Conservation (phyloP, 2,113 vertebrate species). For the Butorides virescens region DNA sequence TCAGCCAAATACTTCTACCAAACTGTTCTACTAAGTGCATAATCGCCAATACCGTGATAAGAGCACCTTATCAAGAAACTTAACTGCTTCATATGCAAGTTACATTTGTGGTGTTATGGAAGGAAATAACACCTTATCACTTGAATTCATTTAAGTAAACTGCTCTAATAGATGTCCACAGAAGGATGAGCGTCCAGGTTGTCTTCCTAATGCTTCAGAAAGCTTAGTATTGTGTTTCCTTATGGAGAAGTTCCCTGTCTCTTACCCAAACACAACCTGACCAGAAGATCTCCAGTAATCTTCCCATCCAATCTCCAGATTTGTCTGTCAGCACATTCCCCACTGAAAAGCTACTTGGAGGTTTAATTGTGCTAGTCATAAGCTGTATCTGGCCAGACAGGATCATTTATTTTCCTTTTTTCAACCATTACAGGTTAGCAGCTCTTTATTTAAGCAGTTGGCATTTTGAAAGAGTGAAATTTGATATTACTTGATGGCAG, state of each 20-base stretch:
- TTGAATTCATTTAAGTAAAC: not conserved
- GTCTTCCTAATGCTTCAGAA: not conserved
- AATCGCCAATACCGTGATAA: not conserved
- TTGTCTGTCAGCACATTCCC: not conserved
- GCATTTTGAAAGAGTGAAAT: not conserved
- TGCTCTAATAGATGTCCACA: not conserved
- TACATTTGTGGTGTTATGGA: not conserved
- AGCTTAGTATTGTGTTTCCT: not conserved
- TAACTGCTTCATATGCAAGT: not conserved
- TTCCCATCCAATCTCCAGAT: not conserved
- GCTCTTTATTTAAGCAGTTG: not conserved
- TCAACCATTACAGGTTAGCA: not conserved
- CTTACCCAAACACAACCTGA: not conserved
- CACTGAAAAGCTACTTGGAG: not conserved
- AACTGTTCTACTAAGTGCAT: not conserved
- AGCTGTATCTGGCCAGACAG: not conserved
- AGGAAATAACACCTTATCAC: not conserved
- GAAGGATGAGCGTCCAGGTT: not conserved
- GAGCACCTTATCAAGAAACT: not conserved
- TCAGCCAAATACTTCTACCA: not conserved
- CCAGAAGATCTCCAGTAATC: not conserved
- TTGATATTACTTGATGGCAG: not conserved
- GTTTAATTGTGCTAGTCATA: not conserved
- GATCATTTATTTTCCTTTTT: not conserved
- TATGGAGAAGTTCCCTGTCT: not conserved